These are phyloP conservation scores for Myotis yumanensis DNA, from an alignment of 2,113 vertebrate species.

Conservation along the genomic window DNA sequence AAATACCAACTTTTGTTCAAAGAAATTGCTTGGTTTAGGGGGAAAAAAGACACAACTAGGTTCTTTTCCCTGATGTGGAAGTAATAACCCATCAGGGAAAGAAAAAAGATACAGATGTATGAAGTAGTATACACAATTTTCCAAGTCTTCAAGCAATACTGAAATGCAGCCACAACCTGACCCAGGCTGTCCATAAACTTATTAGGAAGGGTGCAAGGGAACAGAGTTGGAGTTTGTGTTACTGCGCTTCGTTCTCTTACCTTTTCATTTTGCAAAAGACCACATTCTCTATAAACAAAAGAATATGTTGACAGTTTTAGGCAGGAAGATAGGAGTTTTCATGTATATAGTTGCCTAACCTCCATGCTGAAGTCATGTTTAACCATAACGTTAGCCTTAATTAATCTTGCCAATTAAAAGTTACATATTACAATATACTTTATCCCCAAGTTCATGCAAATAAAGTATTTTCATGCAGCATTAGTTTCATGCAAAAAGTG, in stretches of 20 bases:
- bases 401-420: slow-evolving; percentile 86
- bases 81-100: slow-evolving; percentile 68
- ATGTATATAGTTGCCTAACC: slow-evolving; percentile 98
- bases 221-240: slow-evolving; percentile 95
- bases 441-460: slow-evolving; percentile 86
- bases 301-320: slow-evolving; percentile 99
- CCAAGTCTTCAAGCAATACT: slow-evolving; percentile 84
- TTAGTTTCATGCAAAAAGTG: slow-evolving; percentile 90
- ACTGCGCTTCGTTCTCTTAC: slow-evolving; percentile 99
- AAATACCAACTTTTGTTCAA: slow-evolving; percentile 77
- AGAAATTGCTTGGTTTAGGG: slow-evolving; percentile 74
- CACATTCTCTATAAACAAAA: slow-evolving; percentile 99
- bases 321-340: slow-evolving; percentile 98
- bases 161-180: slow-evolving; percentile 86
- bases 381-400: slow-evolving; percentile 88
- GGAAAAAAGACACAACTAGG: slow-evolving; percentile 61
- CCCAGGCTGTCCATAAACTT: slow-evolving; percentile 83
- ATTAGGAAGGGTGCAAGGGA: slow-evolving; percentile 90
- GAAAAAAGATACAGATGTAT: slow-evolving; percentile 71
- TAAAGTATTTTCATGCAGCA: slow-evolving; percentile 90
- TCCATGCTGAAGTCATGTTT: slow-evolving; percentile 96
- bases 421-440: slow-evolving; percentile 83
- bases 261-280: slow-evolving; percentile 99
- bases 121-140: slow-evolving; percentile 79
- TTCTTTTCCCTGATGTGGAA: slow-evolving; percentile 71